Conservation (phyloP, 1,140 invertebrate species). For the Stratiolaelaps scimitus region DNA sequence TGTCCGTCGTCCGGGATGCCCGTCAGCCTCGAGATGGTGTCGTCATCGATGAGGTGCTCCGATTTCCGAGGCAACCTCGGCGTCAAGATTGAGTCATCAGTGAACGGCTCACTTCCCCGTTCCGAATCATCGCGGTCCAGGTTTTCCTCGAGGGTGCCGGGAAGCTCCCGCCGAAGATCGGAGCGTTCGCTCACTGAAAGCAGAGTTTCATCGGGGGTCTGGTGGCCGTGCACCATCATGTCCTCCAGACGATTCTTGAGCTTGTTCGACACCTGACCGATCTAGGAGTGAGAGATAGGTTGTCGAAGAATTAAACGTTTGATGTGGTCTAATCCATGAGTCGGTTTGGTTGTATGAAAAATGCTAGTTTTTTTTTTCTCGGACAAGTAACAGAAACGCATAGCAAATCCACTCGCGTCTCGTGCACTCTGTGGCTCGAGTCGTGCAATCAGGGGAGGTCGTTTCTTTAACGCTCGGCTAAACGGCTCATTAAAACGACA, state of each 20-base stretch:
- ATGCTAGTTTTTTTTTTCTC: too few species aligned
- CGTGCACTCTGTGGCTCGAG: too few species aligned
- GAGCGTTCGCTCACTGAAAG: not conserved
- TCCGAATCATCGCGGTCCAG: not conserved
- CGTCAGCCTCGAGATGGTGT: constrained; percentile 19
- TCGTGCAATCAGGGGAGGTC: too few species aligned
- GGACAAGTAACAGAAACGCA: too few species aligned
- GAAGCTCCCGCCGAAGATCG: not conserved
- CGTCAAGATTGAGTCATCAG: not conserved
- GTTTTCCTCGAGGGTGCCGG: not conserved
- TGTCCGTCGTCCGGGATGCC: constrained; percentile 21
- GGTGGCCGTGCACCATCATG: not conserved
- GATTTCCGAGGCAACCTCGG: not conserved
- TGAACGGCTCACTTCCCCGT: not conserved
- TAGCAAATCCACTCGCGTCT: too few species aligned
- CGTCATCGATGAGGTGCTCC: constrained; percentile 8
- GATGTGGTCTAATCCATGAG: too few species aligned
- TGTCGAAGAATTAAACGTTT: too few species aligned
- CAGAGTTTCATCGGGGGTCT: not conserved
- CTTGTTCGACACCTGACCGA: not conserved
- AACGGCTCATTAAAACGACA: too few species aligned
- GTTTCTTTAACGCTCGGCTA: too few species aligned
- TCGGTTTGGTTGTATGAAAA: too few species aligned
- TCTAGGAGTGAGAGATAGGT: too few species aligned
- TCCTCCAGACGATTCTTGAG: constrained; percentile 22